These are phyloP conservation scores for Scolanthus callimorphus DNA, from an alignment of 92 coral and sea anemone genomes.

Conservation along the genomic window DNA sequence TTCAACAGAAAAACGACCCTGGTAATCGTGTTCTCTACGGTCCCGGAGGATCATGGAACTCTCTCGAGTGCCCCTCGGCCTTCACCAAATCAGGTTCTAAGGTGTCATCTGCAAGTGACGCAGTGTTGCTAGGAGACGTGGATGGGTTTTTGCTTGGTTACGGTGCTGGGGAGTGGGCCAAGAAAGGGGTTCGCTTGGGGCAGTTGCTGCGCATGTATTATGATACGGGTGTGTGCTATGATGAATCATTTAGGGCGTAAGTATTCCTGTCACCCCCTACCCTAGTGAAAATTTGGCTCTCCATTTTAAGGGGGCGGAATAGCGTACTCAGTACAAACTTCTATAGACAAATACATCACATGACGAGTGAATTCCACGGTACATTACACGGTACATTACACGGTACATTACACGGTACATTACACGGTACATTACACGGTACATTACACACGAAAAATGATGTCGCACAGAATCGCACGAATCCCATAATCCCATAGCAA, in stretches of 20 bases:
- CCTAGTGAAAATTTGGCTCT: no score
- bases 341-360: no score
- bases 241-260: conserved; percentile 19
- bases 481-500: no score
- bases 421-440: no score
- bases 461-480: no score
- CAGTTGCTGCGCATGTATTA: conserved; percentile 60
- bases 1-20: conserved; percentile 12
- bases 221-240: conserved; percentile 43
- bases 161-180: conserved; percentile 19
- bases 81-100: conserved; percentile 7
- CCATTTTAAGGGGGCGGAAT: no score
- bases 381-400: no score
- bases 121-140: conserved; percentile 47
- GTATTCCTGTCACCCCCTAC: background rate
- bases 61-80: conserved; percentile 27
- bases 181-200: conserved; percentile 54
- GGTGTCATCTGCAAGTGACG: conserved; percentile 24
- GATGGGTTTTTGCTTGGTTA: conserved; percentile 55
- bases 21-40: conserved; percentile 27
- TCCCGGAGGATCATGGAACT: conserved; percentile 47
- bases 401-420: no score
- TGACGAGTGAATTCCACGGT: no score
- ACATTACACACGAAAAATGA: no score
- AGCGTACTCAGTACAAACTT: no score